phyloP scores from a whole-genome alignment of 1,140 invertebrate species.

The Bombus cullumanus region DNA sequence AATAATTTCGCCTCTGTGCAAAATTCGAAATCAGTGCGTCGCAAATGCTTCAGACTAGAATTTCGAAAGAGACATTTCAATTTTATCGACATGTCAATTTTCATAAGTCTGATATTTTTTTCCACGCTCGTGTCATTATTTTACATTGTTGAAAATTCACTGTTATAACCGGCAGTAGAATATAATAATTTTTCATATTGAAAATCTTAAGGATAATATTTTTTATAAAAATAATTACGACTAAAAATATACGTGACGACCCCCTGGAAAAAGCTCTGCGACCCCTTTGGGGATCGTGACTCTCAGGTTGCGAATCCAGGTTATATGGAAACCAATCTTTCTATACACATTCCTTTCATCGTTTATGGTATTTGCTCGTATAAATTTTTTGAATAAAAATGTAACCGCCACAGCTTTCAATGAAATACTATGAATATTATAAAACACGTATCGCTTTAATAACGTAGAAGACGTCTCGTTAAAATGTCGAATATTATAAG shows the following conservation, averaged over 20 bases:
- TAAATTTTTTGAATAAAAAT: not conserved
- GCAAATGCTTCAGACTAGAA: not conserved
- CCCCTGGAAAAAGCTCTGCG: not conserved
- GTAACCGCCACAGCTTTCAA: too few species aligned
- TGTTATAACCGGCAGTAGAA: not conserved
- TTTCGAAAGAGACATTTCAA: not conserved
- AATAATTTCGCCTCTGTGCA: not conserved
- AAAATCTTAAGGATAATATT: not conserved
- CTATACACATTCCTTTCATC: not conserved
- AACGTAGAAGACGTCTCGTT: not conserved
- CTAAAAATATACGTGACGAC: not conserved
- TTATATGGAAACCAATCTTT: not conserved
- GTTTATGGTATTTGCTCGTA: not conserved
- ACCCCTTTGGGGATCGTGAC: not conserved
- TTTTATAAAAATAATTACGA: not conserved
- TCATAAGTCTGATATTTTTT: not conserved
- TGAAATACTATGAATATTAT: not conserved
- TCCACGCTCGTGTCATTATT: not conserved
- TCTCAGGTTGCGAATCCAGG: not conserved
- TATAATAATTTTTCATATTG: not conserved
- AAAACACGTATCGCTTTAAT: not conserved
- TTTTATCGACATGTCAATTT: not conserved
- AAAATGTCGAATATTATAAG: not conserved
- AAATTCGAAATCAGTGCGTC: not conserved
- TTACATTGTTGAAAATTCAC: not conserved